Evolutionary conservation across 2,113 vertebrate species (phyloP), one percentile per base, ranked within the genome.

Genomic region (Ictidomys tridecemlineatus): DNA sequence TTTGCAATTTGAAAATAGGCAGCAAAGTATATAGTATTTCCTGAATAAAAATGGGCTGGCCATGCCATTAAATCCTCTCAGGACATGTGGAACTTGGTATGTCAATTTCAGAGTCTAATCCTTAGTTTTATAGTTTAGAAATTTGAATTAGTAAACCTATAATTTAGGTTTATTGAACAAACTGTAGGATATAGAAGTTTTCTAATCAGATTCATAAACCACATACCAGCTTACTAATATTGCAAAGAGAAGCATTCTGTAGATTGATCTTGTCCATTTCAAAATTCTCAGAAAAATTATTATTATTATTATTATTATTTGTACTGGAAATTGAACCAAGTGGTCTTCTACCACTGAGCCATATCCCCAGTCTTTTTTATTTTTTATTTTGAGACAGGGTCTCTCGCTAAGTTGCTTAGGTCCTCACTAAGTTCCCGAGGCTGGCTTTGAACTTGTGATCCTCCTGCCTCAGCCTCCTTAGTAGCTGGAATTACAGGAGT

Each of bases 71-170:
- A 88, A 34, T 69, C 70, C 58, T 89, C 24, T 63, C 22, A n/a
- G 51, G 61, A 45, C 18, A 48, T 77, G 51, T 80, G 48, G 37
- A 79, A 79, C 48, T 69, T 82, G 56, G 4, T 70, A 32, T 78
- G 1, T 58, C 77, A 28, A 53, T 82, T 65, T 73, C 30, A 87
- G n/a, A 48, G 4, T 53, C 61, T 93, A 16, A 82, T 61, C 72
- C 76, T 79, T 45, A 65, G 8, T 13, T 83, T 73, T 94, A 9
- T 83, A 91, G 34, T 72, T 87, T 87, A 91, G 72, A 91, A 78
- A 63, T 95, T 30, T 93, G 6, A 93, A 74, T 85, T 56, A 84
- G 6, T 78, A 73, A 88, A 67, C 39, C n/a, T 61, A 28, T 12
- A 76, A 45, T 45, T 45, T 45, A 45, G 45, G 7, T 45, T 45